These are phyloP conservation scores for Varanus salvator DNA, from an alignment of 2,113 vertebrate species.

Conservation along the genomic window DNA sequence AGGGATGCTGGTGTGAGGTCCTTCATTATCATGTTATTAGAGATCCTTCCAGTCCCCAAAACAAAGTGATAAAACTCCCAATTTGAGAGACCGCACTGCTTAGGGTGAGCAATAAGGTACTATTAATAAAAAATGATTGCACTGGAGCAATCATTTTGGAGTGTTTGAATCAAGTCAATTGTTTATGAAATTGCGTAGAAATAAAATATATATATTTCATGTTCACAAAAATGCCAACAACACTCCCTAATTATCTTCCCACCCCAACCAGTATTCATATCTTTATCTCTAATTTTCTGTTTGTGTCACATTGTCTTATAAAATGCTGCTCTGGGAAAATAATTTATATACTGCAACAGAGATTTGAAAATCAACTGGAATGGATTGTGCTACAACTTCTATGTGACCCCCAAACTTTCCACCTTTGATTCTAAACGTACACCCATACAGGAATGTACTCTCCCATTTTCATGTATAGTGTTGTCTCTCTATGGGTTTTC, in stretches of 20 bases:
- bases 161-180: slow-evolving; percentile 64
- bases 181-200: slow-evolving; percentile 66
- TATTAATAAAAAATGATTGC: slow-evolving; percentile 20
- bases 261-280: slow-evolving; percentile 53
- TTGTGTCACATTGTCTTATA: slow-evolving; percentile 57
- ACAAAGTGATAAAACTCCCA: background rate
- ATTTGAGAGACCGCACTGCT: background rate
- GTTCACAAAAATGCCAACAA: slow-evolving; percentile 59
- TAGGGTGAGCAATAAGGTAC: background rate
- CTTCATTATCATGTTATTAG: background rate
- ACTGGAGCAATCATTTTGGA: slow-evolving; percentile 53
- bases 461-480: slow-evolving; percentile 33
- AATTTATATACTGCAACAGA: slow-evolving; percentile 38
- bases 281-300: slow-evolving; percentile 48
- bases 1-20: too few species aligned
- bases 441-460: slow-evolving; percentile 30
- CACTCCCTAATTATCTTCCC: slow-evolving; percentile 67
- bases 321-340: slow-evolving; percentile 55
- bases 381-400: background rate
- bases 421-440: slow-evolving; percentile 39
- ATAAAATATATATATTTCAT: slow-evolving; percentile 63
- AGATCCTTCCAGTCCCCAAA: background rate
- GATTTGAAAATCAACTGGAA: slow-evolving; percentile 56
- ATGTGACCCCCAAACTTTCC: slow-evolving; percentile 18
- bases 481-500: background rate